Percentiles rank a stretch among this genome's conserved stretches.
Conservation (phyloP, 2,113 vertebrate genomes). For the Vanacampus margaritifer region DNA sequence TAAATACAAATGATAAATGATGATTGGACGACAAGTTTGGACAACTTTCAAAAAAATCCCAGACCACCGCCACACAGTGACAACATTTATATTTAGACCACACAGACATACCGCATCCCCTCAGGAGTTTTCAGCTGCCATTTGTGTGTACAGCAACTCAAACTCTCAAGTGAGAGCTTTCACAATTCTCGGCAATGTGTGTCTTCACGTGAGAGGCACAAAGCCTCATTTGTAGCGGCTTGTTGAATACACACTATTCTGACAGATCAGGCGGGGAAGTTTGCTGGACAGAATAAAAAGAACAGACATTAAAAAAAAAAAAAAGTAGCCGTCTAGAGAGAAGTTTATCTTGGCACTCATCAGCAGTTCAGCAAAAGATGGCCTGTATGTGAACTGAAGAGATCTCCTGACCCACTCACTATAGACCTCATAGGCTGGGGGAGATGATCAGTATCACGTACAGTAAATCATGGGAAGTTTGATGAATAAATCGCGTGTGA, state of each 20-base stretch:
- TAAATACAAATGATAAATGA: background rate
- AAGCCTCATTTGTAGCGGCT: background rate
- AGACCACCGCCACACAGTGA: conserved; percentile 32
- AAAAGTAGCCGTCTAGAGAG: conserved; percentile 19
- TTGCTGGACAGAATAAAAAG: conserved; percentile 8
- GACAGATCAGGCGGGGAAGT: conserved; percentile 28
- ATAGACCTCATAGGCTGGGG: conserved; percentile 15
- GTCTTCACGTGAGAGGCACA: conserved; percentile 1
- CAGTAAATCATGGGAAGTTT: conserved; percentile 38
- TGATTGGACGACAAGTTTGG: background rate
- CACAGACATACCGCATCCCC: conserved; percentile 39
- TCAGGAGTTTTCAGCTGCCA: conserved; percentile 65
- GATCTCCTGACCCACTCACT: conserved; percentile 5
- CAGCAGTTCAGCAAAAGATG: conserved; percentile 28
- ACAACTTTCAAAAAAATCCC: background rate
- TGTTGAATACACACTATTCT: conserved; percentile 16
- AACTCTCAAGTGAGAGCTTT: conserved; percentile 31
- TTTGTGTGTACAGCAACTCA: conserved; percentile 45
- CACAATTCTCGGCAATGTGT: conserved; percentile 32
- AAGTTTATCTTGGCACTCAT: conserved; percentile 26
- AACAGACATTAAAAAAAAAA: background rate
- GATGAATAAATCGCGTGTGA: background rate
- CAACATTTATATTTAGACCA: conserved; percentile 69
- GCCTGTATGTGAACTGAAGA: conserved; percentile 31
- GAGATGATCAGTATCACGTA: conserved; percentile 55